phyloP scores from a whole-genome alignment of 37 sponge, comb jelly and placozoan genomes.

The Eunapius fragilis region DNA sequence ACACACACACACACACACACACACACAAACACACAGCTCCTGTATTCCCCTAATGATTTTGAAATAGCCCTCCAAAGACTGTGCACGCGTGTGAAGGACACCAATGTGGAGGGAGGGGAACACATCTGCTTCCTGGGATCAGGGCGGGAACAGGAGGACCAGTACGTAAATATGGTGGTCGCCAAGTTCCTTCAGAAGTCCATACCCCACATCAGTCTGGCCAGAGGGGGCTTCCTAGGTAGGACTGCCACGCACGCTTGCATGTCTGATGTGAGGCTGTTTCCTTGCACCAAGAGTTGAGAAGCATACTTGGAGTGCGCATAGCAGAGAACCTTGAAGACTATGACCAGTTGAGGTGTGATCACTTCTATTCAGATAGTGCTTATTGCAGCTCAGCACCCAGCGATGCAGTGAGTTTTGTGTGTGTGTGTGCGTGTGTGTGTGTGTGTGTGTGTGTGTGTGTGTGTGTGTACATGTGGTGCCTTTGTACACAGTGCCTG shows the following conservation, averaged over 20 bases:
- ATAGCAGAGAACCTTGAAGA: conserved; percentile 56
- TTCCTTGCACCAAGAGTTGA: too few relatives aligned
- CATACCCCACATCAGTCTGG: conserved; percentile 76
- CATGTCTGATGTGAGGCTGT: too few relatives aligned
- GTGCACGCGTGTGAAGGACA: conserved; percentile 48
- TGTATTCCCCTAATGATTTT: conserved; percentile 81
- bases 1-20: neutral
- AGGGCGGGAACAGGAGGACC: conserved; percentile 93
- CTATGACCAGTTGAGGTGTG: conserved; percentile 47
- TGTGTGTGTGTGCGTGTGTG: conserved; percentile 7
- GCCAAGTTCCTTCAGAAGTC: conserved; percentile 91
- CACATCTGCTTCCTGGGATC: conserved; percentile 92
- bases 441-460: neutral
- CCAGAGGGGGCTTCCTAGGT: conserved; percentile 83
- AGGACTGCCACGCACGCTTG: neutral
- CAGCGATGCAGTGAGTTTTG: conserved; percentile 44
- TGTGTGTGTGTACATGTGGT: conserved; percentile 7
- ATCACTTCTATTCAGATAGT: conserved; percentile 41
- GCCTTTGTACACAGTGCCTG: neutral
- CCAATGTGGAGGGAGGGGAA: conserved; percentile 52
- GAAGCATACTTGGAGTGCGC: conserved; percentile 35
- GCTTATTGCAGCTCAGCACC: conserved; percentile 3
- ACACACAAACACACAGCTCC: conserved; percentile 33
- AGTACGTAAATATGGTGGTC: conserved; percentile 90
- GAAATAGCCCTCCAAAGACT: conserved; percentile 66